Conservation (phyloP, 2,113 vertebrate genomes). For the Aegithalos caudatus region DNA sequence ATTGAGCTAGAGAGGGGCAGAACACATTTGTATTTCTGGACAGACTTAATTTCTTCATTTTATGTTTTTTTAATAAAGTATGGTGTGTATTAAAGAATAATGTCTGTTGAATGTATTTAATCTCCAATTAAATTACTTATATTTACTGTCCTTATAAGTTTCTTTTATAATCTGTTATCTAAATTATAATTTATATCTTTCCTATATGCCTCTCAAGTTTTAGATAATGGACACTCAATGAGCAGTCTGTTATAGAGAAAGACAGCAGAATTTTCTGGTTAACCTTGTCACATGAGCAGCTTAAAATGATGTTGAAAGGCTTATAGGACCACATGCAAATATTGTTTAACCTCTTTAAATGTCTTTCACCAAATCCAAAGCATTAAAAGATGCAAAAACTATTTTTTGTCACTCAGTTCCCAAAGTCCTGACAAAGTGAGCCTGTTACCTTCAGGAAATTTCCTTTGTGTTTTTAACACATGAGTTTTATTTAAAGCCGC, state of each 20-base stretch:
- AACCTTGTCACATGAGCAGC: not conserved
- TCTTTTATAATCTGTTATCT: conserved; percentile 8
- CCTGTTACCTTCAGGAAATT: not conserved
- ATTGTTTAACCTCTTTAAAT: not conserved
- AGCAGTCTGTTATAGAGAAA: not conserved
- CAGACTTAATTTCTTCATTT: not conserved
- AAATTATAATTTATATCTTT: conserved; percentile 26
- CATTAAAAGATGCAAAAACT: not conserved
- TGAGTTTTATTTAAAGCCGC: not conserved
- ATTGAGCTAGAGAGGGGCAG: not conserved
- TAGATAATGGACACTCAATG: not conserved
- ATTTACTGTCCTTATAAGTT: not conserved
- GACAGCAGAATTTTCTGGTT: not conserved
- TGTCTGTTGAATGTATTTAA: not conserved
- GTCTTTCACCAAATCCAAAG: not conserved
- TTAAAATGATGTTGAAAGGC: not conserved
- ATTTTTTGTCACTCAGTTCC: not conserved
- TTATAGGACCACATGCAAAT: not conserved
- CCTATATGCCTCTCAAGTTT: not conserved
- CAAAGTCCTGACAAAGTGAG: not conserved
- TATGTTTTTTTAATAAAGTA: not conserved
- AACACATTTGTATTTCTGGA: not conserved
- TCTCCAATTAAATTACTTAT: not conserved
- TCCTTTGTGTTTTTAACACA: not conserved
- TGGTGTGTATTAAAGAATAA: not conserved